Conservation (phyloP, 2,113 vertebrate species). For the Heterotis niloticus region DNA sequence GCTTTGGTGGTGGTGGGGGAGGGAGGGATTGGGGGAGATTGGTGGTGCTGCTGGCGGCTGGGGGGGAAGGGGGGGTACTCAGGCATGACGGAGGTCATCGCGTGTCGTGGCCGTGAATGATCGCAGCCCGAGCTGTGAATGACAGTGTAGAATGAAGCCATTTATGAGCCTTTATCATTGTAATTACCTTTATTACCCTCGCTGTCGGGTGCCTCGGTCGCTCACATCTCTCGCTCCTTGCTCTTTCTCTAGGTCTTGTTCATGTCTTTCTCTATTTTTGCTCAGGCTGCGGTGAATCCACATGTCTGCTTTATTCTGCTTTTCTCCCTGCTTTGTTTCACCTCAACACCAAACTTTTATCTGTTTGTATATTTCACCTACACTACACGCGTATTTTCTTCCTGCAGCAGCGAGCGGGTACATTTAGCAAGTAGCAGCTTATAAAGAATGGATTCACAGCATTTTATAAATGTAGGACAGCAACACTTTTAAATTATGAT, state of each 20-base stretch:
- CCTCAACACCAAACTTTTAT: conserved; percentile 4
- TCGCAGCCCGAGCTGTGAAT: conserved; percentile 54
- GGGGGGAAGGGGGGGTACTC: conserved; percentile 48
- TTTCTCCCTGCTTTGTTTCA: neutral
- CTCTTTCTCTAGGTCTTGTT: conserved; percentile 3
- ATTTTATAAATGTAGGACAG: neutral
- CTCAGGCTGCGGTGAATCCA: neutral
- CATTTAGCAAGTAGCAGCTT: neutral
- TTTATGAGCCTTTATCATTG: conserved; percentile 69
- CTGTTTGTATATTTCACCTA: neutral
- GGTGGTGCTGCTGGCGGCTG: conserved; percentile 36
- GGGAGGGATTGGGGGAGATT: conserved; percentile 38
- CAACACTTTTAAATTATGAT: neutral
- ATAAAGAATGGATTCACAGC: neutral
- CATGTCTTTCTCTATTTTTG: neutral
- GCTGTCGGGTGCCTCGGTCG: conserved; percentile 39
- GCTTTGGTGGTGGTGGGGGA: conserved; percentile 39
- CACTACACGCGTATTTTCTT: neutral
- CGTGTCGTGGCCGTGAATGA: conserved; percentile 54
- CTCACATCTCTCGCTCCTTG: neutral
- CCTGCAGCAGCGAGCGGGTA: neutral
- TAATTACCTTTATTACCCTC: conserved; percentile 66
- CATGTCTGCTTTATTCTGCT: neutral
- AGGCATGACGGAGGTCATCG: conserved; percentile 66
- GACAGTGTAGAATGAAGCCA: conserved; percentile 67